Base-by-base conservation (phyloP, 2,888 invertebrate genomes). In the Dryobota labecula region DNA sequence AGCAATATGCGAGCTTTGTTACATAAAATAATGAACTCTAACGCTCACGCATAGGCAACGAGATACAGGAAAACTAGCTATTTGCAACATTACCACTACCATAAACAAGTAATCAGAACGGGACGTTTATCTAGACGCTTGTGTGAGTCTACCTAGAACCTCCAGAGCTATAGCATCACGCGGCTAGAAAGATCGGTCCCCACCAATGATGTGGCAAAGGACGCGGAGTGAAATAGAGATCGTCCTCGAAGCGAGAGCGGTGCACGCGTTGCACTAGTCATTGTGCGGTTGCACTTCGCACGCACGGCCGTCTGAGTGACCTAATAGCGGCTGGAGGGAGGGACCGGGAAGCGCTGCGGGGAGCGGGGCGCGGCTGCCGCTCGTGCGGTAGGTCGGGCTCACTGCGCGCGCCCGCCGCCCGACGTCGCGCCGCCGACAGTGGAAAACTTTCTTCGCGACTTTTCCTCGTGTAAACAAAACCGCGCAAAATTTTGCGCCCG, bases 221-320 rank as follows among this genome's bases (percentile, higher is more conserved):
- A 95, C 95, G 95, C 93, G 88, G 85, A 95, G 94, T 94, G 95
- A 95, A 95, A 95, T 95, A 95, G 95, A 96, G 95, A 94, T 96
- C 95, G 95, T 96, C 95, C 95, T 96, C 95, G 95, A 94, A 94
- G 95, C 95, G 95, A 95, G 95, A 95, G 95, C 95, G 94, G 93
- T 94, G 95, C 94, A 94, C 95, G 95, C 94, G 95, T 93, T 95
- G 95, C 95, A 95, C 93, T 93, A 94, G 93, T 94, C 94, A 94
- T 94, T 95, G 95, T 94, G 95, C 92, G 91, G 95, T 93, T 94
- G 95, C 94, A 94, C 87, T 94, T 94, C 92, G 94, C 94, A 95
- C 95, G 95, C 94, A 94, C 94, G 94, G 93, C 92, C 93, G 94
- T 88, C 92, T 92, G 91, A 94, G 95, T 95, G 95, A 96, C 95